These are phyloP conservation scores for Liasis olivaceus DNA, from an alignment of 2,797 vertebrate genomes.

Conservation along the genomic window DNA sequence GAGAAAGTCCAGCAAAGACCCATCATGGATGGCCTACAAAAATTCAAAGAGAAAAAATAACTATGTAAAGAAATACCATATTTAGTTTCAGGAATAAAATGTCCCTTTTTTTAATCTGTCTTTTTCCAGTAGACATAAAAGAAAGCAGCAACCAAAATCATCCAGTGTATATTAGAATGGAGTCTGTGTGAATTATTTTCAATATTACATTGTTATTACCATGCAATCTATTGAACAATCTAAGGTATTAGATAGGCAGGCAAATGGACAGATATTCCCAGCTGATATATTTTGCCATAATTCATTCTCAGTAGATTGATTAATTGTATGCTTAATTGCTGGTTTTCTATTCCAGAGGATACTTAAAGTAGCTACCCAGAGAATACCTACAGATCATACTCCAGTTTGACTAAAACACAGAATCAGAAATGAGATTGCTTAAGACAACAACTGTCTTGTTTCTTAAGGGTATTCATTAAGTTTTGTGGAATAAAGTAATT, in stretches of 20 bases:
- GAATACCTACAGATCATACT: not conserved
- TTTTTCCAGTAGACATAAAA: not conserved
- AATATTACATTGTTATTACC: not conserved
- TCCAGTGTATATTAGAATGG: not conserved
- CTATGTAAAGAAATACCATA: not conserved
- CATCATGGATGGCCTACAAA: not conserved
- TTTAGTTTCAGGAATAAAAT: not conserved
- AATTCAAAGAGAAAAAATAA: not conserved
- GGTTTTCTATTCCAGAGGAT: not conserved
- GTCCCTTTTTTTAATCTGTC: not conserved
- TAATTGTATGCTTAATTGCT: not conserved
- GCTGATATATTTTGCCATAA: not conserved
- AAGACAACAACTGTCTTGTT: not conserved
- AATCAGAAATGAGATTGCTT: not conserved
- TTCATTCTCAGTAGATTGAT: not conserved
- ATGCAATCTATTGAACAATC: not conserved
- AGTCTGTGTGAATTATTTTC: not conserved
- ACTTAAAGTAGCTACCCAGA: not conserved
- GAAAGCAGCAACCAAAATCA: not conserved
- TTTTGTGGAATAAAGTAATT: not conserved
- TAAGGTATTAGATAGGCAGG: not conserved
- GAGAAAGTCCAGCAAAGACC: not conserved
- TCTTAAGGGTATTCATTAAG: not conserved
- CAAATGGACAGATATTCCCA: not conserved
- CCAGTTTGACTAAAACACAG: not conserved